Percentiles rank a stretch among this genome's conserved stretches.
These are phyloP conservation scores for Pseudoips prasinana DNA, from an alignment of 2,888 invertebrate genomes.

Conservation along the genomic window DNA sequence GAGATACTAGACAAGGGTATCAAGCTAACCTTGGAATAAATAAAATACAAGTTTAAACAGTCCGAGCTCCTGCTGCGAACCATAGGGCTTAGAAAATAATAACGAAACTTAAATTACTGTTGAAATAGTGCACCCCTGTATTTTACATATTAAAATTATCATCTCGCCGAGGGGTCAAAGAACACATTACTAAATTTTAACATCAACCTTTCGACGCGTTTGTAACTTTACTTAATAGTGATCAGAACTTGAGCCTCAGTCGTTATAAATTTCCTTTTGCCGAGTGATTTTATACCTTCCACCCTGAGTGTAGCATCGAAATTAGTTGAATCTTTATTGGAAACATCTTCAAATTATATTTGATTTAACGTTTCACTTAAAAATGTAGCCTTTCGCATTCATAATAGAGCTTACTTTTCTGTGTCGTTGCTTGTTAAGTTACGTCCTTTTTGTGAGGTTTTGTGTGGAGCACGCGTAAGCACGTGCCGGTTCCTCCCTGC, in stretches of 20 bases:
- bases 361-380: conserved; percentile 17
- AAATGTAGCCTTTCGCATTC: no score
- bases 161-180: conserved; percentile 70
- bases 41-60: conserved; percentile 33
- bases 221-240: conserved; percentile 59
- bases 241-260: conserved; percentile 55
- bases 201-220: conserved; percentile 68
- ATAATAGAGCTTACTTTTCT: conserved; percentile 34
- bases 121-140: conserved; percentile 66
- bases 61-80: conserved; percentile 46
- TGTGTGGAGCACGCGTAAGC: conserved; percentile 67
- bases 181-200: conserved; percentile 71
- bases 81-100: conserved; percentile 60
- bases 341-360: conserved; percentile 47
- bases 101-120: conserved; percentile 68
- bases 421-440: conserved; percentile 21
- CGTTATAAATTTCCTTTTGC: conserved; percentile 40
- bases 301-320: conserved; percentile 47
- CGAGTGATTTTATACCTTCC: conserved; percentile 53
- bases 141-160: conserved; percentile 72
- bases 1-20: conserved; percentile 27
- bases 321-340: conserved; percentile 41
- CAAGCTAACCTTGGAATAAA: conserved; percentile 31
- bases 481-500: conserved; percentile 76
- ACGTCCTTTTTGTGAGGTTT: conserved; percentile 29